Evolutionary conservation across 2,888 invertebrate genomes (phyloP), one percentile per base, ranked within the genome.

Genomic region (Taphrorychus bicolor): DNA sequence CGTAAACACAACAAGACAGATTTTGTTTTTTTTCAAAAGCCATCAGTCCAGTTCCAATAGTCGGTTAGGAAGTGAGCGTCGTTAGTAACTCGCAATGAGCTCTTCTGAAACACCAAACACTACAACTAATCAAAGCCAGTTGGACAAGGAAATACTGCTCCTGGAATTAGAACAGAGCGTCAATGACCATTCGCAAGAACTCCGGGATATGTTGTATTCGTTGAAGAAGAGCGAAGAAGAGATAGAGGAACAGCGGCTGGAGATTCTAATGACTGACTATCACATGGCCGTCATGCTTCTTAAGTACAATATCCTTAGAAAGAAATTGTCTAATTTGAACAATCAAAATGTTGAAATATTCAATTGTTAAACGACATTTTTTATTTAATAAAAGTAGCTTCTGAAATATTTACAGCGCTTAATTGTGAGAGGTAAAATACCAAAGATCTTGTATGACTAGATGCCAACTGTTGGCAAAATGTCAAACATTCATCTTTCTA

Each of bases 191-290:
- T 21, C 17, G 17, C 14, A 3, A 17, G 23, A 53, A 18, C n/a
- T 21, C 17, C 52, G n/a, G 42, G 14, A 45, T 22, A 52, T 61
- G 2, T 21, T 42, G n/a, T 22, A 61, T 3, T 23, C 22, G 7
- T 14, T 59, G 16, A 22, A 11, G 14, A n/a, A 17, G 5, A 51
- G n/a, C 17, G 61, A 61, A 21, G 42, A 45, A 19, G 21, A 53
- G 5, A 21, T 61, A 45, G 21, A 54, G 5, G 49, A 49, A 4
- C 23, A 42, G 5, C 56, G 32, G 23, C 16, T 56, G 45, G 54
- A 62, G 14, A 42, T 62, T 23, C 9, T 62, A 16, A 56, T 41
- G 21, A 22, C 53, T n/a, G 40, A 51, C 19, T 61, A 54, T 23
- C 53, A 61, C 5, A n/a, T 42, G 2, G 22, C 7, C 9, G 5